Percentiles rank a stretch among this genome's conserved stretches.
These are phyloP conservation scores for Tigriopus californicus DNA, from an alignment of 2,888 invertebrate genomes.

Conservation along the genomic window DNA sequence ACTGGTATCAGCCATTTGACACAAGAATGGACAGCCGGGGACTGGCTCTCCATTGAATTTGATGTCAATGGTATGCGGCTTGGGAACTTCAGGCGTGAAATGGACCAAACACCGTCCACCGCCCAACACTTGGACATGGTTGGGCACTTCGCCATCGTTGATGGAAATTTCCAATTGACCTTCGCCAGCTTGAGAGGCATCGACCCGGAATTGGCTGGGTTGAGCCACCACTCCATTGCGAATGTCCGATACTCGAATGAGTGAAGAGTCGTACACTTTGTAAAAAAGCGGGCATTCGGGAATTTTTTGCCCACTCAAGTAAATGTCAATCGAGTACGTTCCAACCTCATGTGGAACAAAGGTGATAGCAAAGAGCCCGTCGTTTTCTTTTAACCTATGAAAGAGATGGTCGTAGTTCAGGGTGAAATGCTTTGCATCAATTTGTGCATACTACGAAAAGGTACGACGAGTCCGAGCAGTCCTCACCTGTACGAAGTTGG, in stretches of 20 bases:
- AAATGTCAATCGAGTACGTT: conserved; percentile 77
- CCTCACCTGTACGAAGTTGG: conserved; percentile 1
- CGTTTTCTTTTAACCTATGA: conserved; percentile 10
- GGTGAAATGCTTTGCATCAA: background rate
- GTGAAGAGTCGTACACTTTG: conserved; percentile 81
- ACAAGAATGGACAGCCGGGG: conserved; percentile 64
- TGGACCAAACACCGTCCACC: conserved; percentile 84
- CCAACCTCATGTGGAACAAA: conserved; percentile 86
- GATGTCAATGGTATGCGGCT: conserved; percentile 79
- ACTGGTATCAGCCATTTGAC: conserved; percentile 59
- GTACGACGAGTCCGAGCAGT: background rate
- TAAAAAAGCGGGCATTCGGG: conserved; percentile 75
- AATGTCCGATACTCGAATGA: conserved; percentile 84
- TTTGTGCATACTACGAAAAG: background rate
- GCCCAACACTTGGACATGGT: conserved; percentile 85
- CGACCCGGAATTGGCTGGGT: conserved; percentile 91
- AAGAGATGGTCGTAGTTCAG: background rate
- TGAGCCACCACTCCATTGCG: conserved; percentile 84
- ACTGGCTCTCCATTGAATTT: conserved; percentile 90
- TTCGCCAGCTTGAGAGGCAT: conserved; percentile 94
- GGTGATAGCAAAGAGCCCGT: conserved; percentile 66
- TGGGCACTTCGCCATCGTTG: conserved; percentile 95
- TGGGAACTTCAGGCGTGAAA: conserved; percentile 77
- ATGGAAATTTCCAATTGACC: conserved; percentile 98
- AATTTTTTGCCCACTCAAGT: conserved; percentile 70